These are phyloP conservation scores for Scolopax bukidnonensis DNA, from an alignment of 2,797 vertebrate species.

Conservation along the genomic window DNA sequence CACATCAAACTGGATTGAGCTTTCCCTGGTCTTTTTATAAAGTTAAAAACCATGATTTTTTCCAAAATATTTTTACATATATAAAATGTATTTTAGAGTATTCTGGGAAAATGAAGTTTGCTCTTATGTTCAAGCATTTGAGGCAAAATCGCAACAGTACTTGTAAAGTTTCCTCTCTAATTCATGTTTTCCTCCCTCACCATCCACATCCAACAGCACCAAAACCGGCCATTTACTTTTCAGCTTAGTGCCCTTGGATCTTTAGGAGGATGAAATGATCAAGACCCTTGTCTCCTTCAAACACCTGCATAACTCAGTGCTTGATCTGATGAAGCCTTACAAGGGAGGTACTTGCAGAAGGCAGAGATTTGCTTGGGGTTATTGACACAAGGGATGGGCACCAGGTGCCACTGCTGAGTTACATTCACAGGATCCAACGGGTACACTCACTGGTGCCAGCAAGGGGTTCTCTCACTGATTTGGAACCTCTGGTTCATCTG, in stretches of 20 bases:
- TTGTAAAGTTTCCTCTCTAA: not conserved
- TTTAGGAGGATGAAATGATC: not conserved
- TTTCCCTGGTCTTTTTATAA: not conserved
- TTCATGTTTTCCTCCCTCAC: not conserved
- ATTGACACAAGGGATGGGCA: not conserved
- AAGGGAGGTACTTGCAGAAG: accelerated
- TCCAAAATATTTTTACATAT: not conserved
- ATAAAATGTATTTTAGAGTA: not conserved
- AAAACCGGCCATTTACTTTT: not conserved
- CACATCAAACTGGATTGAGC: not conserved
- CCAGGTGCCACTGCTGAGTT: not conserved
- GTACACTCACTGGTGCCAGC: not conserved
- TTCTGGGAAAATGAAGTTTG: not conserved
- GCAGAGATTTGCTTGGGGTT: not conserved
- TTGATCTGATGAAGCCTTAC: not conserved
- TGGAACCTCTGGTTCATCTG: not conserved
- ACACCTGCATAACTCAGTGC: accelerated
- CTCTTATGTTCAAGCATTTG: not conserved
- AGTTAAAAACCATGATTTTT: accelerated
- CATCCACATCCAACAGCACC: not conserved
- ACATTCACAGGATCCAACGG: not conserved
- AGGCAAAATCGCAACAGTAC: not conserved
- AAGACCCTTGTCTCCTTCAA: not conserved
- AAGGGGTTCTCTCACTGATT: not conserved
- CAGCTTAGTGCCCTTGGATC: not conserved